Percentiles rank a stretch among this genome's conserved stretches.
phyloP scores from a whole-genome alignment of 2,113 vertebrate genomes.

The Salvelinus sp. region DNA sequence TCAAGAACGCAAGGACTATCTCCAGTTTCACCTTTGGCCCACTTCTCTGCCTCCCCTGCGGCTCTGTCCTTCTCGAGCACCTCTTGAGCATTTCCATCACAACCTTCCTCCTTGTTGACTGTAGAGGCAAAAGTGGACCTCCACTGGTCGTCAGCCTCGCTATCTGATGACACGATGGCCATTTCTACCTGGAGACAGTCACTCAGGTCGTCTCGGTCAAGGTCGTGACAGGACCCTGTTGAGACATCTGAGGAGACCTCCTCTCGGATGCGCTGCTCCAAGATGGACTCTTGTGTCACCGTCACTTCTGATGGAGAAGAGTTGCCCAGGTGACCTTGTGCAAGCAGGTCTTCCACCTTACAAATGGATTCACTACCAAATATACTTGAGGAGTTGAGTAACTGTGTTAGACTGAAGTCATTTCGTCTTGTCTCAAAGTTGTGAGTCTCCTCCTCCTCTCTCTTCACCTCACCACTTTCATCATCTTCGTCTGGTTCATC shows the following conservation, averaged over 20 bases:
- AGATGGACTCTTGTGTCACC: slow-evolving; percentile 4
- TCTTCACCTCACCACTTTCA: background rate
- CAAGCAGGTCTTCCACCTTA: slow-evolving; percentile 15
- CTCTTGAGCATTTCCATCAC: background rate
- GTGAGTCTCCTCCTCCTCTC: background rate
- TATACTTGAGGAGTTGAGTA: background rate
- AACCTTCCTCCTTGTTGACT: slow-evolving; percentile 22
- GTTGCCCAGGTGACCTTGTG: background rate
- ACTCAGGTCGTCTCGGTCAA: slow-evolving; percentile 60
- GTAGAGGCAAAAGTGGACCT: slow-evolving; percentile 18
- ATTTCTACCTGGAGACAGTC: slow-evolving; percentile 72
- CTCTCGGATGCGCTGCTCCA: slow-evolving; percentile 33
- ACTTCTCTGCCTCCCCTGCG: slow-evolving; percentile 9
- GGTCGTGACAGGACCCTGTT: slow-evolving; percentile 37
- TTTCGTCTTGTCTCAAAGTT: background rate
- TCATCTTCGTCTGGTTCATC: background rate
- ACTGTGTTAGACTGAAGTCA: background rate
- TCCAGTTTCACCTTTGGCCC: background rate
- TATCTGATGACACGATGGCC: slow-evolving; percentile 70
- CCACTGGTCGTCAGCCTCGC: slow-evolving; percentile 71
- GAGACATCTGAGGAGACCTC: slow-evolving; percentile 30
- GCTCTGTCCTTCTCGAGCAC: background rate
- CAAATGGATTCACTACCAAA: background rate
- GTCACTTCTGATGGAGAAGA: background rate
- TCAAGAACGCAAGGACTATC: background rate